Evolutionary conservation across 2,888 invertebrate genomes (phyloP), one percentile per base, ranked within the genome.

Genomic region (Drosophila cyrtoloma): DNA sequence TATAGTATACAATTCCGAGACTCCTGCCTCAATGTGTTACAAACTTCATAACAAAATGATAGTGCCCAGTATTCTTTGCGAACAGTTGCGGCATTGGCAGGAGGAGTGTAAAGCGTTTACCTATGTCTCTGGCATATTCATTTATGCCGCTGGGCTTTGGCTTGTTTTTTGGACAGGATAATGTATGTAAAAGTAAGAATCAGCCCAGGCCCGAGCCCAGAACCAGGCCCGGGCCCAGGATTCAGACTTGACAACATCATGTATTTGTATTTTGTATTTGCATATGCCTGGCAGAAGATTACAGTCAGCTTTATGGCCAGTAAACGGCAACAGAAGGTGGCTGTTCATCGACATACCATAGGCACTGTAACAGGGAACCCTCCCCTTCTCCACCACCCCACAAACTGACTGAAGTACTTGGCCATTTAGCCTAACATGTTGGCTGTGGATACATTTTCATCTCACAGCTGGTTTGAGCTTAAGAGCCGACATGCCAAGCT

Each of bases 261-360:
- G 77, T 57, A 59, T 33, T 19, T 57, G 37, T 57, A n/a, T 28
- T 14, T 51, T 19, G 33, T 64, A 77, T 79, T 79, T 75, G 75
- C 78, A 79, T 79, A 71, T 70, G 71, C 68, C 75, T 52, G 16
- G 50, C 47, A 74, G 60, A 60, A 74, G 77, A 78, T 74, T 78
- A 77, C 58, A 56, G 30, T 62, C 22, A 50, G 57, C 61, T 22
- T 44, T 57, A 37, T 57, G 47, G 37, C 42, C 33, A 28, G 37
- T 37, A 56, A 39, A 55, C 35, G 62, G 39, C 26, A 57, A 19
- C 37, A 39, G 28, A 57, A 39, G 55, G 32, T 58, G 58, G 42
- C 32, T 16, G 44, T 44, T 47, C 53, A 47, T 37, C 19, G 22
- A 30, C 16, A 53, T 35, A 50, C 65, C 64, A 12, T 55, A 64